Percentiles rank a stretch among this genome's conserved stretches.
These are phyloP conservation scores for Hemicentrotus pulcherrimus DNA, from an alignment of 35 echinoderm and acorn worm genomes.

Conservation along the genomic window DNA sequence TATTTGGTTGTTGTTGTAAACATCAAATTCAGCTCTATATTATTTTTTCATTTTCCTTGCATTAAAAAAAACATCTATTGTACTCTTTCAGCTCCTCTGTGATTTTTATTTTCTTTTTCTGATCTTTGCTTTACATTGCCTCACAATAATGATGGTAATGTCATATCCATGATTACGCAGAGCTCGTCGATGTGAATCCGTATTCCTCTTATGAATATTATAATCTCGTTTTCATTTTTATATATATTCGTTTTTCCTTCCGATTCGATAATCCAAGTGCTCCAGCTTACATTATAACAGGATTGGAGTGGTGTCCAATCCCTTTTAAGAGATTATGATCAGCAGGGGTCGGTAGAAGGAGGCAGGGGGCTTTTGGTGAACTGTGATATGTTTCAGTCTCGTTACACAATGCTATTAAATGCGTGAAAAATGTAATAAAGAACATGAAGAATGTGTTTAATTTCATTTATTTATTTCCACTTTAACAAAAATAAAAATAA, in stretches of 20 bases:
- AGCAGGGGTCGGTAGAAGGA: not conserved
- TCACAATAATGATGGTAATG: not conserved
- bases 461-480: too few relatives aligned
- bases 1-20: too few relatives aligned
- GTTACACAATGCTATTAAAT: not conserved
- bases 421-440: too few relatives aligned
- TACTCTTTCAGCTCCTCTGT: too few relatives aligned
- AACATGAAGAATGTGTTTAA: too few relatives aligned
- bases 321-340: not conserved
- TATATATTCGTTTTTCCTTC: not conserved
- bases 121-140: not conserved
- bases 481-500: too few relatives aligned
- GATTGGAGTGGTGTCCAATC: slow-evolving; percentile 3
- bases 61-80: too few relatives aligned
- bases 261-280: not conserved
- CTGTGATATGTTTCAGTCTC: not conserved
- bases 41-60: too few relatives aligned
- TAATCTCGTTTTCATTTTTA: not conserved
- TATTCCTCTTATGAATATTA: not conserved
- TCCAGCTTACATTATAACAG: not conserved
- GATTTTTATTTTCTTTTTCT: too few relatives aligned
- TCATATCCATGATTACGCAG: not conserved
- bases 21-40: too few relatives aligned
- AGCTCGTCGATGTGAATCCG: not conserved
- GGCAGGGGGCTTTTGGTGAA: not conserved